Conservation (phyloP, 2,113 vertebrate genomes). For the Siphamia tubifer region DNA sequence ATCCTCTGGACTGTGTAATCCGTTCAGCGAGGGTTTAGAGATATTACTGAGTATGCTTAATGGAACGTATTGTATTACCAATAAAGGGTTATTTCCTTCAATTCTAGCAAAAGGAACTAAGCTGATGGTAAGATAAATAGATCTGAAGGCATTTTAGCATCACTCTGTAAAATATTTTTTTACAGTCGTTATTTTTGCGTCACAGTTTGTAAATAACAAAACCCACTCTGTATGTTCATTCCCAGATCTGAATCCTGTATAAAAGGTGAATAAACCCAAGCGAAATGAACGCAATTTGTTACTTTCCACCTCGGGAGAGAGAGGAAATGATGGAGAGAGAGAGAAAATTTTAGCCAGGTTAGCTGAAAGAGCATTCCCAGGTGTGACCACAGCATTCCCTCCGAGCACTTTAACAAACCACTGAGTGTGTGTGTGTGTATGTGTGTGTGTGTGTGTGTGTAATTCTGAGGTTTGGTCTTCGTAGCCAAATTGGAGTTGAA, state of each 20-base stretch:
- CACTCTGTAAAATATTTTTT: neutral
- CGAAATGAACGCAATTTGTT: slow-evolving; percentile 34
- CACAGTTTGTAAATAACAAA: neutral
- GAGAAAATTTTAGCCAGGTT: slow-evolving; percentile 55
- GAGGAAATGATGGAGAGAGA: slow-evolving; percentile 36
- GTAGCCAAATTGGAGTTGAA: slow-evolving; percentile 61
- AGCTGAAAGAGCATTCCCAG: slow-evolving; percentile 68
- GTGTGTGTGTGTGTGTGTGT: slow-evolving; percentile 21
- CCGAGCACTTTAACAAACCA: slow-evolving; percentile 64
- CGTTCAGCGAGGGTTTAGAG: slow-evolving; percentile 9
- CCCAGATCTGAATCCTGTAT: neutral
- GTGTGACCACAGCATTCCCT: slow-evolving; percentile 73
- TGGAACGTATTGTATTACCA: slow-evolving; percentile 41
- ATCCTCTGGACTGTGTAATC: slow-evolving; percentile 7
- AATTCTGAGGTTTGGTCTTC: slow-evolving; percentile 42
- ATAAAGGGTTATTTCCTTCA: slow-evolving; percentile 20
- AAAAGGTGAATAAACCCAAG: slow-evolving; percentile 18
- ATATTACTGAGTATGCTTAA: slow-evolving; percentile 6
- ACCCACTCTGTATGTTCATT: neutral
- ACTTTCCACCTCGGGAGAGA: slow-evolving; percentile 24
- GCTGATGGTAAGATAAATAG: too few relatives aligned
- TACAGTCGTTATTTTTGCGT: neutral
- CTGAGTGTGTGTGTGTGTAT: slow-evolving; percentile 23
- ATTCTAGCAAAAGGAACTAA: neutral
- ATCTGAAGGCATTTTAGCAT: too few relatives aligned